phyloP scores from a whole-genome alignment of 1,140 invertebrate species.

The Drosophila miranda region DNA sequence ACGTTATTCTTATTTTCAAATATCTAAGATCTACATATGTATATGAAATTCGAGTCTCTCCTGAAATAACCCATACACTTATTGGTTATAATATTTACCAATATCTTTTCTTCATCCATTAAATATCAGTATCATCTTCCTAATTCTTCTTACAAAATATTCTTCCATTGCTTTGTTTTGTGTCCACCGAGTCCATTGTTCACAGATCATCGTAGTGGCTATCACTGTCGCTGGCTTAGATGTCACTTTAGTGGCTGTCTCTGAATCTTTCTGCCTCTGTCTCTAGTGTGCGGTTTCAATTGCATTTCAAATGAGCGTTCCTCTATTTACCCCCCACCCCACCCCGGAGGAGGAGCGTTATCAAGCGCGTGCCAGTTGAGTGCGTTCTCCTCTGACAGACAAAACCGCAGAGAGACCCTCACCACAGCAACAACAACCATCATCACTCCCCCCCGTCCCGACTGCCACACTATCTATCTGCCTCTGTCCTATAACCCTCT shows the following conservation, averaged over 20 bases:
- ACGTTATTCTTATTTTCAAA: too few relatives aligned
- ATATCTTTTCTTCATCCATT: too few relatives aligned
- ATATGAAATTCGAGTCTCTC: too few relatives aligned
- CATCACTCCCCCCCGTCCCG: constrained; percentile 6
- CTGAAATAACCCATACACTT: too few relatives aligned
- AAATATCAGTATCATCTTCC: too few relatives aligned
- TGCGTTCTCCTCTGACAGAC: constrained; percentile 52
- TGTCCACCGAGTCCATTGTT: constrained; percentile 29
- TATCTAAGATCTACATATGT: too few relatives aligned
- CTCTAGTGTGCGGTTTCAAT: constrained; percentile 49
- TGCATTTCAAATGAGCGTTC: constrained; percentile 65
- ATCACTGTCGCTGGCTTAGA: constrained; percentile 16
- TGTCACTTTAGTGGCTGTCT: constrained; percentile 1
- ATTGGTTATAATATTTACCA: too few relatives aligned
- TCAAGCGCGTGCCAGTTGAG: constrained; percentile 71
- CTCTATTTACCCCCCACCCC: too few relatives aligned
- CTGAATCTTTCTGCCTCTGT: constrained; percentile 13
- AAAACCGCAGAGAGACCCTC: constrained; percentile 17
- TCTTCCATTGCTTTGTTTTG: too few relatives aligned
- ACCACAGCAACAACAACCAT: constrained; percentile 9
- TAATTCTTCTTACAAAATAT: too few relatives aligned
- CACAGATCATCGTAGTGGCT: background rate
- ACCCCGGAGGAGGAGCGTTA: constrained; percentile 23
- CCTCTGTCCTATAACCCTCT: constrained; percentile 1
- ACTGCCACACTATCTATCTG: constrained; percentile 6